Evolutionary conservation across 2,113 vertebrate genomes (phyloP), one percentile per base, ranked within the genome.

Genomic region (Aspiorhynchus laticeps): DNA sequence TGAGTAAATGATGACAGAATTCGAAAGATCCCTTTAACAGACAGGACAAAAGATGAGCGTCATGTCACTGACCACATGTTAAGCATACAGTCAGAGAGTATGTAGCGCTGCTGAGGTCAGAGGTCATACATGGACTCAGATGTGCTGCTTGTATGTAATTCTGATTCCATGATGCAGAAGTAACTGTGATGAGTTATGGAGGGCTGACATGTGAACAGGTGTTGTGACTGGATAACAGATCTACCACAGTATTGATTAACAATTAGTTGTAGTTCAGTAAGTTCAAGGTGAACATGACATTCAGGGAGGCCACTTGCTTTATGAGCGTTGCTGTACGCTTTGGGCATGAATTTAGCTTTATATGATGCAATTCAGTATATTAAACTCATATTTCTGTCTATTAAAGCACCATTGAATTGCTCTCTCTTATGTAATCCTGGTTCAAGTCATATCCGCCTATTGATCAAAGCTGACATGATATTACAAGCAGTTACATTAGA

Each of bases 381-480:
- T 77, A 85, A 82, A 73, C 56, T 46, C 69, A 43, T 75, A 85
- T 38, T 12, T 86, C 67, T 75, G 21, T 84, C 59, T 63, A 84
- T 67, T 76, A 87, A 84, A 85, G 36, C 31, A 31, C 31, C 41
- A 33, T 31, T 41, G 65, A 87, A 85, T 31, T 26, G 59, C 21
- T 73, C n/a, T 61, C 48, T 48, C 28, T 56, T 19, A 86, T 77
- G 74, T 69, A 69, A 73, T 73, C 12, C 28, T 48, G 24, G 61
- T 84, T 86, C 53, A 86, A 24, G 7, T 24, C 14, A 5, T 59
- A 67, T 83, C 56, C 33, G 48, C 85, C 85, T 80, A 90, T 88
- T 90, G 87, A 88, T 86, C 65, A 86, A 43, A 67, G 63, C 59
- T 75, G 67, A 46, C 53, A 73, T 85, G 19, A 81, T 61, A 89